These are phyloP conservation scores for Seriola dumerili DNA, from an alignment of 2,113 vertebrate genomes.

Conservation along the genomic window DNA sequence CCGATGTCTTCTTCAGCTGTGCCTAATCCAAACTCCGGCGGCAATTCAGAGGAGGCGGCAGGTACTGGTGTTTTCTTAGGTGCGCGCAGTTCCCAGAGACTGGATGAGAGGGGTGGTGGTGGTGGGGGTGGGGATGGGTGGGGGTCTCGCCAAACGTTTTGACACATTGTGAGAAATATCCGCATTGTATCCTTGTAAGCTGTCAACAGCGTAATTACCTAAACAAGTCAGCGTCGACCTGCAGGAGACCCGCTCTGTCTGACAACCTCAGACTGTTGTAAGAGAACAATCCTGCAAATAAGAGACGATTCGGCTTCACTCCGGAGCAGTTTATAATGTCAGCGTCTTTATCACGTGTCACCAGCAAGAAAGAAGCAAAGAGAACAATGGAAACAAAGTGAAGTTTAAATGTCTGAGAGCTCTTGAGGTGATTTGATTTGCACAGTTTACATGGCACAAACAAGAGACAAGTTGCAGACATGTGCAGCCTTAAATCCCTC, in stretches of 20 bases:
- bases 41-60: conserved; percentile 83
- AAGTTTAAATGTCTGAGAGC: too few species aligned
- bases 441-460: too few species aligned
- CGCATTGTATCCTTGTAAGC: conserved; percentile 81
- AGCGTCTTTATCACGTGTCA: not conserved
- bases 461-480: not conserved
- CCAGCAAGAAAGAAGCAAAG: not conserved
- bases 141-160: conserved; percentile 85
- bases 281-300: not conserved
- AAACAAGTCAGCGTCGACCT: not conserved
- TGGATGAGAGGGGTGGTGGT: not conserved
- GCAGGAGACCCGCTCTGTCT: not conserved
- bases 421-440: too few species aligned
- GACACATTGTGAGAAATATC: conserved; percentile 87
- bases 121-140: not conserved
- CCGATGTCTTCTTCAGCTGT: conserved; percentile 98
- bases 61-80: conserved; percentile 93
- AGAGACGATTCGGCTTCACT: not conserved
- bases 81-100: conserved; percentile 86
- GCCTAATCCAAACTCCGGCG: conserved; percentile 80
- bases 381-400: too few species aligned
- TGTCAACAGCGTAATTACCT: conserved; percentile 76
- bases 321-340: too few species aligned
- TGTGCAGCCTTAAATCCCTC: not conserved
- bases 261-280: not conserved